phyloP scores from a whole-genome alignment of 2,113 vertebrate species.

The Tetrao urogallus region DNA sequence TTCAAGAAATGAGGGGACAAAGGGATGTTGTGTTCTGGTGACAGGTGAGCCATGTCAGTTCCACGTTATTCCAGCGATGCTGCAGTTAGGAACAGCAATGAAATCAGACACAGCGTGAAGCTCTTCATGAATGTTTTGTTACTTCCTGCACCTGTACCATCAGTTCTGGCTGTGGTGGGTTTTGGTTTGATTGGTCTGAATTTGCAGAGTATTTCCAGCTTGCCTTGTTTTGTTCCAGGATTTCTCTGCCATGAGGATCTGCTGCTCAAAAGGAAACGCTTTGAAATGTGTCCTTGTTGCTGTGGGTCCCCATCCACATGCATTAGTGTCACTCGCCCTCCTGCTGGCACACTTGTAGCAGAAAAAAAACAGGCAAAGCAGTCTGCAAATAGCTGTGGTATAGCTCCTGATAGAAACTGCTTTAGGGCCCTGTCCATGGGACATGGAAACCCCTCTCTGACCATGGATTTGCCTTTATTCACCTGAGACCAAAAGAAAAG shows the following conservation, averaged over 20 bases:
- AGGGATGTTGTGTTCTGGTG: neutral
- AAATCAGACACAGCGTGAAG: neutral
- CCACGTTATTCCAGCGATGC: neutral
- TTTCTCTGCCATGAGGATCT: neutral
- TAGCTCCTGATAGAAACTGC: neutral
- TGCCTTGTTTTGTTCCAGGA: neutral
- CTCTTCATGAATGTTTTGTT: neutral
- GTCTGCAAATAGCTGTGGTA: neutral
- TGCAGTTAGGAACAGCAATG: neutral
- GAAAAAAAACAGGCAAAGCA: neutral
- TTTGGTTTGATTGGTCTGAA: neutral
- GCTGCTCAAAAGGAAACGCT: neutral
- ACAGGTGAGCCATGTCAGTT: neutral
- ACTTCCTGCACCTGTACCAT: neutral
- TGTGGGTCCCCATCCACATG: neutral
- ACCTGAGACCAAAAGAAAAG: neutral
- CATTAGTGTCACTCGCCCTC: neutral
- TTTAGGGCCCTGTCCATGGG: neutral
- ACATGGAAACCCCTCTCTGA: neutral
- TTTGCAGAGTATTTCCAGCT: neutral
- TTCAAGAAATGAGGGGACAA: neutral
- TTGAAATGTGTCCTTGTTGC: neutral
- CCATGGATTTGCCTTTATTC: neutral
- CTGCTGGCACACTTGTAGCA: neutral
- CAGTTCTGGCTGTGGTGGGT: fast-evolving